Conservation (phyloP, 2,888 invertebrate species). For the Eretmocerus hayati region DNA sequence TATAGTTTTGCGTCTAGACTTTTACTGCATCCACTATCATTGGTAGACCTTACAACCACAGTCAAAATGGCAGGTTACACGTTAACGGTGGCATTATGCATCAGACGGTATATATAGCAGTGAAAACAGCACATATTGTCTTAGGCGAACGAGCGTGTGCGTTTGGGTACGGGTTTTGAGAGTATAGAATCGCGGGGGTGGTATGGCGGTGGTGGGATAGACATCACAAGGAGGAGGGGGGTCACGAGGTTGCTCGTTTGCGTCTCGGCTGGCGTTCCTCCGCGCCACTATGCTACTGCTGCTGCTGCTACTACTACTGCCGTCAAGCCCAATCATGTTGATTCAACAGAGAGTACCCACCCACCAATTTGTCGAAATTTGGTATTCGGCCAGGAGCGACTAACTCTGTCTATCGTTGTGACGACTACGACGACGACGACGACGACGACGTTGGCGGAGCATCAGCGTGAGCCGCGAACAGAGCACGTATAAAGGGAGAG, state of each 20-base stretch:
- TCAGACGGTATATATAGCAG: too few relatives aligned
- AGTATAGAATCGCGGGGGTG: too few relatives aligned
- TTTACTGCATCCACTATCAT: too few relatives aligned
- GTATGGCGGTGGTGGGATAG: too few relatives aligned
- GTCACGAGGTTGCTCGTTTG: slow-evolving; percentile 11
- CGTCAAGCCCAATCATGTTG: slow-evolving; percentile 47
- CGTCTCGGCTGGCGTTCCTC: slow-evolving; percentile 21
- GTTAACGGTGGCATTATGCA: too few relatives aligned
- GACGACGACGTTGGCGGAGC: too few relatives aligned
- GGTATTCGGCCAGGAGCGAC: slow-evolving; percentile 45
- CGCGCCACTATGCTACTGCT: not conserved
- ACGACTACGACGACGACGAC: too few relatives aligned
- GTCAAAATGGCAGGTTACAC: too few relatives aligned
- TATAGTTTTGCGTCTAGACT: too few relatives aligned
- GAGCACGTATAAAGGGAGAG: slow-evolving; percentile 14
- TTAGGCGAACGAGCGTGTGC: slow-evolving; percentile 3
- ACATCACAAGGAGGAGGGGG: too few relatives aligned
- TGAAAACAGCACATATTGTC: slow-evolving; percentile 14
- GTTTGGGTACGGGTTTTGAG: slow-evolving; percentile 1
- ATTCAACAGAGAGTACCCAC: slow-evolving; percentile 47
- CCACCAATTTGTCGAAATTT: slow-evolving; percentile 47
- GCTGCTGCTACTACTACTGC: slow-evolving; percentile 17
- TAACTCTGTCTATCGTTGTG: slow-evolving; percentile 25
- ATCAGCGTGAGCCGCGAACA: not conserved
- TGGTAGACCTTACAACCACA: too few relatives aligned